Conservation (phyloP, 2,888 invertebrate genomes). For the Drosophila anomelani region DNA sequence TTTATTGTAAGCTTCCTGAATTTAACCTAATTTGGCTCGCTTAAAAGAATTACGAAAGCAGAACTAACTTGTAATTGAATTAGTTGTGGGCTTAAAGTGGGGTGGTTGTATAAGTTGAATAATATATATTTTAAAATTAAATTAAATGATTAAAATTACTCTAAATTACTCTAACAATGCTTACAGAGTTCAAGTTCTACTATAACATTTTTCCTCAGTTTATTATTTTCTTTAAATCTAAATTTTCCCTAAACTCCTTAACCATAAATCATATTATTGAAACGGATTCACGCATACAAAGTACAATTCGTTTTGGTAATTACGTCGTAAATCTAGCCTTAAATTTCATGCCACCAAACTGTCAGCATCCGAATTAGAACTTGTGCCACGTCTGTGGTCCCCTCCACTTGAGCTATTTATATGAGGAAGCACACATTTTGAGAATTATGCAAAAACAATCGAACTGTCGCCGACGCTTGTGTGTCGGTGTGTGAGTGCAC, state of each 20-base stretch:
- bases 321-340: constrained; percentile 62
- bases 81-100: background rate
- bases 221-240: background rate
- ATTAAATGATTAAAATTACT: no score
- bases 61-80: constrained; percentile 11
- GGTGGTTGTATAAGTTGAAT: no score
- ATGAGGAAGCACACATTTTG: constrained; percentile 19
- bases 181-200: no score
- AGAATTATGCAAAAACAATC: constrained; percentile 50
- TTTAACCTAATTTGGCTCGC: constrained; percentile 21
- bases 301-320: constrained; percentile 51
- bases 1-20: background rate
- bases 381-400: constrained; percentile 47
- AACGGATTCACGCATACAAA: constrained; percentile 2
- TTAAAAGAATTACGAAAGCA: constrained; percentile 1
- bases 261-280: background rate
- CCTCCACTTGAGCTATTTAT: constrained; percentile 51
- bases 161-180: no score
- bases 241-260: background rate
- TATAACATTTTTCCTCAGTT: no score
- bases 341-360: constrained; percentile 57
- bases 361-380: constrained; percentile 67
- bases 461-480: constrained; percentile 15
- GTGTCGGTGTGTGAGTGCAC: constrained; percentile 28
- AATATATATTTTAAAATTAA: no score